Conservation (phyloP, 2,113 vertebrate species). For the Hippocampus comes region DNA sequence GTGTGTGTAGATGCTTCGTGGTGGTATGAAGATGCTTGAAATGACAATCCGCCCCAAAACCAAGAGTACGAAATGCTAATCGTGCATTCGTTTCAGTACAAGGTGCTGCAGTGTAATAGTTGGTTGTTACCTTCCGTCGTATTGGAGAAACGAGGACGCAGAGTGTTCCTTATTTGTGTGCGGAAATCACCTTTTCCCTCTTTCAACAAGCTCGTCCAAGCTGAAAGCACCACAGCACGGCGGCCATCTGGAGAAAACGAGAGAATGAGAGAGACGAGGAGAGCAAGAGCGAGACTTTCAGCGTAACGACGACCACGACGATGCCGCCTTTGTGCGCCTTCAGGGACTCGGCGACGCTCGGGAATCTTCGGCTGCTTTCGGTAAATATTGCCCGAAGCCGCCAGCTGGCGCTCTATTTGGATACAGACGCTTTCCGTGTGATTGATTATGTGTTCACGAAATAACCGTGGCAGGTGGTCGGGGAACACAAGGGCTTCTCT, state of each 20-base stretch:
- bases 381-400: background rate
- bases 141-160: background rate
- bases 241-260: background rate
- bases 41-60: no score
- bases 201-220: background rate
- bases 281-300: background rate
- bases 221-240: background rate
- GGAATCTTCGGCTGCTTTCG: conserved; percentile 1
- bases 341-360: background rate
- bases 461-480: no score
- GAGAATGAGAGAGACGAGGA: background rate
- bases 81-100: background rate
- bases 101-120: background rate
- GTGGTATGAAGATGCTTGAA: background rate
- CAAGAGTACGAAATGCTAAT: background rate
- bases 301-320: background rate
- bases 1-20: no score
- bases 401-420: background rate
- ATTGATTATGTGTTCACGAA: no score
- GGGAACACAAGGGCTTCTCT: no score
- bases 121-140: background rate
- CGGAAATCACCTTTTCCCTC: background rate
- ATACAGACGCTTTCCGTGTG: background rate
- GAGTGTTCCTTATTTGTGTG: background rate
- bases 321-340: conserved; percentile 2